phyloP scores from a whole-genome alignment of 2,797 vertebrate species.

The Crax fasciolata region DNA sequence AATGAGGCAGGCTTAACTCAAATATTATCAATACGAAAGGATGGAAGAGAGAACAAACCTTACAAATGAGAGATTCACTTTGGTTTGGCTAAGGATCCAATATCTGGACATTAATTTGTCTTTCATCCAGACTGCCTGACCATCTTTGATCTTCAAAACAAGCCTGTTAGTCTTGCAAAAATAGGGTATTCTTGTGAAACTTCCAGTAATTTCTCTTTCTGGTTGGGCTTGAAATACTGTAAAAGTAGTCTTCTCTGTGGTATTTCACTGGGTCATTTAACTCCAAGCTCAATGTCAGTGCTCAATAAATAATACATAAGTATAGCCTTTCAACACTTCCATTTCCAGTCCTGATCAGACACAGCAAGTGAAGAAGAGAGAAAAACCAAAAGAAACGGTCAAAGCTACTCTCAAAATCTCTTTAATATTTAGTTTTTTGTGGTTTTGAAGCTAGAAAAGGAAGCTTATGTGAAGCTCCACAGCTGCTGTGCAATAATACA shows the following conservation, averaged over 20 bases:
- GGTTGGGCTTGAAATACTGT: not conserved
- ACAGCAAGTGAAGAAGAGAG: slow-evolving; percentile 9
- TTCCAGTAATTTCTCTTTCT: slow-evolving; percentile 56
- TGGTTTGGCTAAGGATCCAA: slow-evolving; percentile 17
- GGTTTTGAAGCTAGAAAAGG: slow-evolving; percentile 16
- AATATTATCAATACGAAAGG: not conserved
- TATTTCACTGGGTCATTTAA: slow-evolving; percentile 44
- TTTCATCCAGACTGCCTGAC: slow-evolving; percentile 25
- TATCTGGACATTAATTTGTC: not conserved
- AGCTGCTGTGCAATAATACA: not conserved
- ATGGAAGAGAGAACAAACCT: not conserved
- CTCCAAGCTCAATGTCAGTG: slow-evolving; percentile 23
- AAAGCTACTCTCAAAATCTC: slow-evolving; percentile 2
- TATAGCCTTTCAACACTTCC: slow-evolving; percentile 47
- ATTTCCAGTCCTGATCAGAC: slow-evolving; percentile 26
- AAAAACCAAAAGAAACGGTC: not conserved
- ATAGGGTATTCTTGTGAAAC: slow-evolving; percentile 52
- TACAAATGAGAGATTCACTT: not conserved
- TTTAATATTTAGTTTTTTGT: slow-evolving; percentile 31
- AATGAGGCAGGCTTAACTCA: not conserved
- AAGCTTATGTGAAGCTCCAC: not conserved
- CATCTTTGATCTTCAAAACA: slow-evolving; percentile 46
- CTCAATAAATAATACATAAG: slow-evolving; percentile 54
- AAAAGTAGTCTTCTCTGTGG: slow-evolving; percentile 44
- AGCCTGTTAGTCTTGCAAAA: slow-evolving; percentile 43